Evolutionary conservation across 2,113 vertebrate genomes (phyloP), one percentile per base, ranked within the genome.

Genomic region (Agapornis roseicollis): DNA sequence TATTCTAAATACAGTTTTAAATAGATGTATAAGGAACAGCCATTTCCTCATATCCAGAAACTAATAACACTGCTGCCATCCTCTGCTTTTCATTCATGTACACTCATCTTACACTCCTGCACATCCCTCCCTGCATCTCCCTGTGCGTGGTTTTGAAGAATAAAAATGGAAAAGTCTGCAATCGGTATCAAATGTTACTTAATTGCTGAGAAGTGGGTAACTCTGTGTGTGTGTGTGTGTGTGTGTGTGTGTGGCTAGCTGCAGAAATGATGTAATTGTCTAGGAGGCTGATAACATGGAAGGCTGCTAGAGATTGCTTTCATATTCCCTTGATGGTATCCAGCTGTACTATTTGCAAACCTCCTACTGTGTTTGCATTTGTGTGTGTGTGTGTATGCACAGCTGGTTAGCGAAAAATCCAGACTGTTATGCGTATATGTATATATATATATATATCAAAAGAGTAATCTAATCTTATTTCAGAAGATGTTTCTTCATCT

Each of bases 31-130:
- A 85, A 71, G 71, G 82, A 92, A 68, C 87, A 96, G 89, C 77
- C 76, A 87, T 94, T 95, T 95, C 80, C 58, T 95, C 72, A 52
- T 50, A 88, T 28, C 63, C 85, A 90, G 80, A 95, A 96, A 94
- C 73, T 56, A 97, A 76, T 90, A 96, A 74, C 92, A 68, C 85
- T 97, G 94, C 96, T 97, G 95, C 96, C 96, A 97, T 96, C 95
- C 93, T 97, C 96, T 95, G 97, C 96, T 96, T 90, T 85, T 95
- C 93, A 91, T 86, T 89, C 77, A 92, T 27, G 94, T 82, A 81
- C 70, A 46, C 27, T 80, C 78, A 49, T 76, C 47, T 86, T 65
- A 77, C 33, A 49, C 33, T 78, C 76, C 55, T 80, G 46, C 77
- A 85, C 63, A n/a, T 77, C 47, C 88, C 81, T 70, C 61, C 46